phyloP scores from a whole-genome alignment of 2,113 vertebrate species.

The Sporophila hypoxantha region DNA sequence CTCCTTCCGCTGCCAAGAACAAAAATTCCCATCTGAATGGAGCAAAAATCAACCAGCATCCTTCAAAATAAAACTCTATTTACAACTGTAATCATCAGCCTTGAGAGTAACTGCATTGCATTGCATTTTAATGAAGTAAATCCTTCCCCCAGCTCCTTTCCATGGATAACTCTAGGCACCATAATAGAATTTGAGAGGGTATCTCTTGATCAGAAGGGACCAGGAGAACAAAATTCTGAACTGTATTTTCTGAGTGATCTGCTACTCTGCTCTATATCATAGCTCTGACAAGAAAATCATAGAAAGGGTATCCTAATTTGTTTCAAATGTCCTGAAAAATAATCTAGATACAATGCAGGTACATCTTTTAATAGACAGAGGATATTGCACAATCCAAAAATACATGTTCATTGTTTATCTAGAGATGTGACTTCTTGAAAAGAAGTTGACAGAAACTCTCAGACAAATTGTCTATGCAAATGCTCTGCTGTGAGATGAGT shows the following conservation, averaged over 20 bases:
- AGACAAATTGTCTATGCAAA: neutral
- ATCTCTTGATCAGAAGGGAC: neutral
- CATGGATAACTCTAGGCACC: neutral
- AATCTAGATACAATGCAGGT: neutral
- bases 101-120: neutral
- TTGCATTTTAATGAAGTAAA: neutral
- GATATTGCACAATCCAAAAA: neutral
- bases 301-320: neutral
- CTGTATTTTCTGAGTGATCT: neutral
- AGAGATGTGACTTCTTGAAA: neutral
- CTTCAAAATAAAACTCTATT: neutral
- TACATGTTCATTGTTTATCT: neutral
- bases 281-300: neutral
- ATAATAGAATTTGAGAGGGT: neutral
- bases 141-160: neutral
- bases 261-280: neutral
- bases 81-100: neutral
- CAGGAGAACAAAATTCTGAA: neutral
- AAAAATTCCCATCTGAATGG: neutral
- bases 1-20: neutral
- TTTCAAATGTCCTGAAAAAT: neutral
- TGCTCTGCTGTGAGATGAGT: neutral
- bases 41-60: neutral
- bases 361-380: neutral
- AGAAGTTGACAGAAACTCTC: neutral